A percentile compares a stretch with the other conserved stretches of the same genome.
These are phyloP conservation scores for Sminthopsis crassicaudata DNA, from an alignment of 2,113 vertebrate species.

Conservation along the genomic window DNA sequence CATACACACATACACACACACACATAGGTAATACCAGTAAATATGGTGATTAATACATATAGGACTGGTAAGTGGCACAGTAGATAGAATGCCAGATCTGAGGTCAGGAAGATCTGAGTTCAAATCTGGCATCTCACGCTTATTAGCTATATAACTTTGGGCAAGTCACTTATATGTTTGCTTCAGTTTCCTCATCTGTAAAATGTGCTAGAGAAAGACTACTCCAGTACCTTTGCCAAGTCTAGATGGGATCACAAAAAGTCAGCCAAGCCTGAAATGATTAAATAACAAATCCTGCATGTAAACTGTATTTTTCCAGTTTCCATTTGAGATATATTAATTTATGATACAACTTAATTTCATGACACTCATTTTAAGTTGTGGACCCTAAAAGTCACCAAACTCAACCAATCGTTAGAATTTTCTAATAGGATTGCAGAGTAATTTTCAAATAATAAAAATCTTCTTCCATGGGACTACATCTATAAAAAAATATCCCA, in stretches of 20 bases:
- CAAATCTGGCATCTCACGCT: too few relatives aligned
- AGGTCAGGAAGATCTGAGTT: too few relatives aligned
- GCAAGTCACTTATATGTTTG: too few relatives aligned
- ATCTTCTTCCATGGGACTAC: not conserved
- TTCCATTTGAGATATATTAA: slow-evolving; percentile 2
- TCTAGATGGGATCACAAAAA: too few relatives aligned
- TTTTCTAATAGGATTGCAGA: slow-evolving; percentile 9
- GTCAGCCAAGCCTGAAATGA: too few relatives aligned
- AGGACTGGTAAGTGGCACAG: too few relatives aligned
- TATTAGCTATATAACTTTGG: too few relatives aligned
- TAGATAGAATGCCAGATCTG: too few relatives aligned
- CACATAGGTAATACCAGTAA: not conserved
- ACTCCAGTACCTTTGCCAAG: too few relatives aligned
- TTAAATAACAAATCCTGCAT: not conserved
- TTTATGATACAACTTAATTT: not conserved
- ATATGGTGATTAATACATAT: not conserved
- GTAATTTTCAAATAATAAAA: slow-evolving; percentile 21
- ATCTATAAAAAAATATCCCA: not conserved
- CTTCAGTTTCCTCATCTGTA: too few relatives aligned
- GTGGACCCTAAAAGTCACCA: not conserved
- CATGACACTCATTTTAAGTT: not conserved
- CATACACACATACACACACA: too few relatives aligned
- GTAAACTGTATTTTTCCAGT: not conserved
- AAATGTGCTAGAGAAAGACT: too few relatives aligned
- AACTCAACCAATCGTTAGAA: slow-evolving; percentile 30